A percentile compares a stretch with the other conserved stretches of the same genome.
Evolutionary conservation across 1,140 invertebrate species (phyloP).

Genomic region (Euglossa dilemma): DNA sequence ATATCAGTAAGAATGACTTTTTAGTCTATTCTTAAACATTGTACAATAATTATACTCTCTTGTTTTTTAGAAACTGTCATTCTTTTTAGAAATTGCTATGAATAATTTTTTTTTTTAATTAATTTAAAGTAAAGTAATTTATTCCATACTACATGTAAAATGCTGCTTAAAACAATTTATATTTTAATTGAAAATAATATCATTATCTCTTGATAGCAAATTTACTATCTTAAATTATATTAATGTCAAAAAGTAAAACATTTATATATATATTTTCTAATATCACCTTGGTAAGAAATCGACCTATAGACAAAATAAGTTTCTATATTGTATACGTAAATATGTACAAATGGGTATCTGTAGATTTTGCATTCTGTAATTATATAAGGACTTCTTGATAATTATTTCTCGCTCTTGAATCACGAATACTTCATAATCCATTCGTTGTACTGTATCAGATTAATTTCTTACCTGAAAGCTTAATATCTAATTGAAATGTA

Average conservation of each 20-base stretch:
- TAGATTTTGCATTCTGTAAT: slow-evolving; percentile 31
- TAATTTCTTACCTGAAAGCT: slow-evolving; percentile 68
- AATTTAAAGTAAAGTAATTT: background rate
- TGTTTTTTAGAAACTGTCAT: background rate
- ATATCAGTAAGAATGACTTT: background rate
- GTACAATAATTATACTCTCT: background rate
- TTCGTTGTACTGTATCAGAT: slow-evolving; percentile 69
- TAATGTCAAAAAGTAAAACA: slow-evolving; percentile 54
- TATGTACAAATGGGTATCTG: slow-evolving; percentile 56
- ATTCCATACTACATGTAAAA: background rate
- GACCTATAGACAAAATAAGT: slow-evolving; percentile 64
- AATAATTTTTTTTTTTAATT: background rate
- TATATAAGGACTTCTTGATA: slow-evolving; percentile 27
- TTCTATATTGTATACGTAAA: slow-evolving; percentile 61
- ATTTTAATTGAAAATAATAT: slow-evolving; percentile 3
- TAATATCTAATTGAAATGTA: slow-evolving; percentile 51
- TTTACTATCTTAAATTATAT: slow-evolving; percentile 48
- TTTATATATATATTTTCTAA: slow-evolving; percentile 64
- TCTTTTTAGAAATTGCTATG: background rate
- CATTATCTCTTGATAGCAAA: background rate
- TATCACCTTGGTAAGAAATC: slow-evolving; percentile 71
- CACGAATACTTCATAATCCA: slow-evolving; percentile 47
- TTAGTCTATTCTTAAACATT: background rate
- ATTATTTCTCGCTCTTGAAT: slow-evolving; percentile 35
- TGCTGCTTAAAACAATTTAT: background rate